Conservation (phyloP, 2,888 invertebrate species). For the Steromphala cineraria region DNA sequence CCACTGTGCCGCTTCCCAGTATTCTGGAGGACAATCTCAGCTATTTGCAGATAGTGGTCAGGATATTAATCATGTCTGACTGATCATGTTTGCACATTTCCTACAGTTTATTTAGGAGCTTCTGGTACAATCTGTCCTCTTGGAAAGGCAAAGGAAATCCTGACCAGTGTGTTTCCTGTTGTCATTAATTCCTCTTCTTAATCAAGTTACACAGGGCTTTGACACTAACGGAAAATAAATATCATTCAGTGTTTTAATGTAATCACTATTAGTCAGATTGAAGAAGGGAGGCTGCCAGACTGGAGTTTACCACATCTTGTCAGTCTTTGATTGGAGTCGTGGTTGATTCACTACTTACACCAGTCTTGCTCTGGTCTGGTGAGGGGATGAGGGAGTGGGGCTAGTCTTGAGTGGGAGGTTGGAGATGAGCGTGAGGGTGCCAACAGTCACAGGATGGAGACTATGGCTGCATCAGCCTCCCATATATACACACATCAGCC, state of each 20-base stretch:
- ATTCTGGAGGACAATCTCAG: neutral
- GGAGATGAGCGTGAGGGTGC: neutral
- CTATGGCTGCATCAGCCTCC: too few relatives aligned
- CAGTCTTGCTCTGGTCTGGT: neutral
- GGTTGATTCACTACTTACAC: neutral
- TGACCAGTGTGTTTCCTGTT: neutral
- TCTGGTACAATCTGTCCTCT: neutral
- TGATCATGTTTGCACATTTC: neutral
- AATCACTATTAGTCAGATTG: neutral
- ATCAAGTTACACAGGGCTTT: neutral
- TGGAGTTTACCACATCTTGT: neutral
- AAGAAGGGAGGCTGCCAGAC: neutral
- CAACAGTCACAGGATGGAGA: too few relatives aligned
- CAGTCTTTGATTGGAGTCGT: neutral
- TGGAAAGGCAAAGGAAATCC: neutral
- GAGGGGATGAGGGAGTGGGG: neutral
- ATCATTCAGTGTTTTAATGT: neutral
- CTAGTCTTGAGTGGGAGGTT: neutral
- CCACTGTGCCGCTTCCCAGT: neutral
- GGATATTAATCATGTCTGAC: neutral
- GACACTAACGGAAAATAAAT: neutral
- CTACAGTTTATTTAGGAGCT: neutral
- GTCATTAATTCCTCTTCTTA: neutral
- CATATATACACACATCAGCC: too few relatives aligned
- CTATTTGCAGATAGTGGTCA: neutral